Percentiles rank a stretch among this genome's conserved stretches.
Conservation (phyloP, 2,888 invertebrate genomes). For the Thymelicus acteon region DNA sequence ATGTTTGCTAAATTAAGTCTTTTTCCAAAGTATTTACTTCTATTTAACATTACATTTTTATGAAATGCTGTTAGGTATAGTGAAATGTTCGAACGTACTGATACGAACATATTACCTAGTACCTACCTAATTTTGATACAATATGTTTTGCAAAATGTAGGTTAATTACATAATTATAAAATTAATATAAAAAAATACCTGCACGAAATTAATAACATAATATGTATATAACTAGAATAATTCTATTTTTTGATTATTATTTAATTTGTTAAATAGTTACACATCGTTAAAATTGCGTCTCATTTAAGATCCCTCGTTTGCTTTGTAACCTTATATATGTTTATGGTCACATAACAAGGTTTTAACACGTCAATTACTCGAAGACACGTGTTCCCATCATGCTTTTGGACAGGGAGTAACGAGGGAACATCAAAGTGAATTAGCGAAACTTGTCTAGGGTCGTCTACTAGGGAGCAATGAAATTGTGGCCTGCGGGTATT, state of each 20-base stretch:
- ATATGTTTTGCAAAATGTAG: too few species aligned
- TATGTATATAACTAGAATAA: too few species aligned
- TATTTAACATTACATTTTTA: too few species aligned
- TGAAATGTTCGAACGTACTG: too few species aligned
- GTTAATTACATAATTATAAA: too few species aligned
- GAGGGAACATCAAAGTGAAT: conserved; percentile 81
- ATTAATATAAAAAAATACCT: too few species aligned
- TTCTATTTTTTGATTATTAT: too few species aligned
- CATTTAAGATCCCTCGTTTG: not conserved
- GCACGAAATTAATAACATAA: too few species aligned
- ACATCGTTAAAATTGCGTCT: not conserved
- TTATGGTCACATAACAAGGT: conserved; percentile 57
- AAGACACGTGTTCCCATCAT: conserved; percentile 69
- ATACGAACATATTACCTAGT: too few species aligned
- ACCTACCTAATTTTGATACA: too few species aligned
- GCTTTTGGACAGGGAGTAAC: conserved; percentile 50
- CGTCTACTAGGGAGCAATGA: conserved; percentile 82
- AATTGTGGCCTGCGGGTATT: conserved; percentile 62
- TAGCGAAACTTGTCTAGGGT: conserved; percentile 83
- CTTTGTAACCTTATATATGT: not conserved
- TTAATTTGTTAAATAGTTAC: too few species aligned
- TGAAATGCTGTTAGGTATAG: too few species aligned
- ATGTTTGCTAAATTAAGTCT: conserved; percentile 8
- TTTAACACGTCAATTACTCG: conserved; percentile 52
- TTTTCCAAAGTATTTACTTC: not conserved